A percentile compares a stretch with the other conserved stretches of the same genome.
These are phyloP conservation scores for Blennius ocellaris DNA, from an alignment of 2,113 vertebrate genomes.

Conservation along the genomic window DNA sequence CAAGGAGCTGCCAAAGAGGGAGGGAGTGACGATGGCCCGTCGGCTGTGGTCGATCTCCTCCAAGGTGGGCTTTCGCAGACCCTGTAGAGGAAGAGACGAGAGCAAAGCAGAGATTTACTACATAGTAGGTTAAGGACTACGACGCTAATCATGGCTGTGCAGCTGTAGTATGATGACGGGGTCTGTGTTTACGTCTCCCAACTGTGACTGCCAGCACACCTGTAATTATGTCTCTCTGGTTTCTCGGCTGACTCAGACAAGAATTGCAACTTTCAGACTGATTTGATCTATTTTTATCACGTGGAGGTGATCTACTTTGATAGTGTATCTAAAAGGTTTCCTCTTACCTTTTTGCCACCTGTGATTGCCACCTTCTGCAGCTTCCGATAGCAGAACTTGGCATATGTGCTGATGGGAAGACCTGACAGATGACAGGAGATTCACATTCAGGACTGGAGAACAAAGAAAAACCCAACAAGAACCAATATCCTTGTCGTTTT, in stretches of 20 bases:
- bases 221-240: slow-evolving; percentile 62
- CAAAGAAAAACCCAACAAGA: slow-evolving; percentile 2
- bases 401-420: slow-evolving; percentile 90
- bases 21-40: slow-evolving; percentile 88
- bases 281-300: neutral
- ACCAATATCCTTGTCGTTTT: slow-evolving; percentile 1
- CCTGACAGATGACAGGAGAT: slow-evolving; percentile 72
- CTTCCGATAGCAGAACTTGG: slow-evolving; percentile 91
- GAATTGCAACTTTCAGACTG: slow-evolving; percentile 20
- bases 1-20: slow-evolving; percentile 90
- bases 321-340: neutral
- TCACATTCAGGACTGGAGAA: slow-evolving; percentile 3
- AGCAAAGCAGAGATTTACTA: slow-evolving; percentile 53
- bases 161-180: slow-evolving; percentile 55
- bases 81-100: slow-evolving; percentile 72
- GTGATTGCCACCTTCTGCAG: slow-evolving; percentile 90
- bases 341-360: slow-evolving; percentile 90
- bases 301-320: neutral
- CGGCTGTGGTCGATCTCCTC: slow-evolving; percentile 90
- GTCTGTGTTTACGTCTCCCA: slow-evolving; percentile 57
- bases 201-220: slow-evolving; percentile 43
- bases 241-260: slow-evolving; percentile 45
- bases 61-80: slow-evolving; percentile 89
- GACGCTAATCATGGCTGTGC: slow-evolving; percentile 42
- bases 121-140: slow-evolving; percentile 7